These are phyloP conservation scores for Ahaetulla prasina DNA, from an alignment of 2,113 vertebrate species.

Conservation along the genomic window DNA sequence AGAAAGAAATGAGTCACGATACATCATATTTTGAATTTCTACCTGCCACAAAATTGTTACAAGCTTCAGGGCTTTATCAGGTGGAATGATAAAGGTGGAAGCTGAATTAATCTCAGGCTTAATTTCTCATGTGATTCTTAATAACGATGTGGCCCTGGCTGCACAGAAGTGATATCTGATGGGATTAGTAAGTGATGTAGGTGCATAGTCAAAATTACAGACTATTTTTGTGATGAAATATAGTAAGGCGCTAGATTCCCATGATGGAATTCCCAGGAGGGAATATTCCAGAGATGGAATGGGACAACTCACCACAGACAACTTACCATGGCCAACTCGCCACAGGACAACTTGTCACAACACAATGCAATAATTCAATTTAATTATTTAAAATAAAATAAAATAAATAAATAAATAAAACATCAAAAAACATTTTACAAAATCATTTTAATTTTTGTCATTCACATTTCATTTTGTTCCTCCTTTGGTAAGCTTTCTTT, in stretches of 20 bases:
- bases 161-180: background rate
- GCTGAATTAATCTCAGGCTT: background rate
- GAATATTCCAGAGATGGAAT: background rate
- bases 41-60: background rate
- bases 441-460: no score
- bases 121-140: background rate
- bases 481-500: background rate
- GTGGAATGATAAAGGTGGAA: background rate
- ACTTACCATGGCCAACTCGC: no score
- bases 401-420: no score
- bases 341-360: no score
- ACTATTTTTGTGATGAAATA: background rate
- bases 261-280: no score
- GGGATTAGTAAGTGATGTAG: background rate
- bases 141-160: background rate
- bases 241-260: background rate
- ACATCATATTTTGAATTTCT: background rate
- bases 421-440: no score
- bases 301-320: background rate
- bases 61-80: background rate
- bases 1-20: background rate
- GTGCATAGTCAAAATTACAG: background rate
- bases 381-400: no score
- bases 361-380: background rate
- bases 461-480: background rate